Evolutionary conservation across 2,888 invertebrate species (phyloP), one percentile per base, ranked within the genome.

Genomic region (Andrena marginata): DNA sequence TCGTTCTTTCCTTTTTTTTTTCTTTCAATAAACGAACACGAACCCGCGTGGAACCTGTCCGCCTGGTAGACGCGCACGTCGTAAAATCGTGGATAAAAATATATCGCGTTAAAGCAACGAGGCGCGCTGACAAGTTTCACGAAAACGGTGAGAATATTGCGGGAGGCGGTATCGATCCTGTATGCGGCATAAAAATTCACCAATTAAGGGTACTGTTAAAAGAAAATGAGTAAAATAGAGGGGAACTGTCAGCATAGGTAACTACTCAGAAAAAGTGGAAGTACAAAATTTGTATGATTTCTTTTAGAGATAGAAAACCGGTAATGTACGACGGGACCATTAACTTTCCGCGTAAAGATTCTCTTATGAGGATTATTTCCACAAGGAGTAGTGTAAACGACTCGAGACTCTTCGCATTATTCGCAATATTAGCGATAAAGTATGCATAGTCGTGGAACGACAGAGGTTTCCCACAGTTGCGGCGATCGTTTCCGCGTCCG

Each of bases 71-170:
- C 54, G 48, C 13, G 26, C 54, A 23, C 26, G 10, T 48, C 67
- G 71, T 60, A 64, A 82, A 68, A 77, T 71, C 74, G 35, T 42
- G 60, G 71, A 85, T 80, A 86, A 85, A 85, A 76, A 80, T 77
- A 64, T 83, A 76, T 63, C 64, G 56, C 31, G 69, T 86, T 71
- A 63, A 42, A 80, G 60, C 79, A 68, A 62, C 42, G 54, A 71
- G 51, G 13, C 71, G 49, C 74, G 56, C 71, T 77, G 85, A 86
- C 85, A 67, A 60, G 80, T 35, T 68, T 29, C 71, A 35, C 35
- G 69, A 35, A 74, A 42, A 77, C 71, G 81, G 81, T 72, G 77
- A 63, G 77, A 85, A 85, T 84, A 80, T 86, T 75, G 86, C 56
- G 35, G 62, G 59, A 68, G 64, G 29, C 63, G 51, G 77, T 62